Evolutionary conservation across 23 tunicate species (phyloP).

Genomic region (Trididemnum nubilum): DNA sequence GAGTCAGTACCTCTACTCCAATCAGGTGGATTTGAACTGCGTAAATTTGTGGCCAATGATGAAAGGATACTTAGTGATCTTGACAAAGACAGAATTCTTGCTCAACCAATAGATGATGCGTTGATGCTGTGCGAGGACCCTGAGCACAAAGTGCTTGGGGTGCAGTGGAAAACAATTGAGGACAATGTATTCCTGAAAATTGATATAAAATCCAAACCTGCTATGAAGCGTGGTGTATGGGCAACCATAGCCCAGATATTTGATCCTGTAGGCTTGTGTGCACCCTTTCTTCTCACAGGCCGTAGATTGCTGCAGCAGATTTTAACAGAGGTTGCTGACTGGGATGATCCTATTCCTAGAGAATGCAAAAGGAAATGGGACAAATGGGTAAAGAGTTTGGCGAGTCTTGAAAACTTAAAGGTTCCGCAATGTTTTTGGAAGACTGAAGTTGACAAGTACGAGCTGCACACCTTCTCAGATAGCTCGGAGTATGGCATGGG

Average conservation of each 20-base stretch:
- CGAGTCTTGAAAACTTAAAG: background rate
- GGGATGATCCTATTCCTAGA: background rate
- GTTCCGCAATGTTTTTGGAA: background rate
- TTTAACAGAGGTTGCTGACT: background rate
- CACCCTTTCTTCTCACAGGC: background rate
- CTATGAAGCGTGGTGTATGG: slow-evolving; percentile 14
- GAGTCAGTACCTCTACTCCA: too few relatives aligned
- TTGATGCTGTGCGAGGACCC: background rate
- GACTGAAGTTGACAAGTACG: background rate
- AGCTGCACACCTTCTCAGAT: background rate
- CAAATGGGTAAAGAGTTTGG: background rate
- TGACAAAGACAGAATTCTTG: background rate
- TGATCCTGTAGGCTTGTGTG: background rate
- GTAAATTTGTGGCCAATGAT: background rate
- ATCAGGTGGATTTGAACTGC: too few relatives aligned
- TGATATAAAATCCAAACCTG: slow-evolving; percentile 1
- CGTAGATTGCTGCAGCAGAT: background rate
- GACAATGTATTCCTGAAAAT: background rate
- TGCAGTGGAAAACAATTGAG: background rate
- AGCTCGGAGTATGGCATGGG: slow-evolving; percentile 1
- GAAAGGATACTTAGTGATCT: background rate
- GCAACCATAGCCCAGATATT: background rate
- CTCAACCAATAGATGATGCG: background rate
- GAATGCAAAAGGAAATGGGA: background rate
- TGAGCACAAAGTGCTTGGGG: slow-evolving; percentile 23